Base-by-base conservation (phyloP, 2,113 vertebrate genomes). In the Aptenodytes patagonicus region DNA sequence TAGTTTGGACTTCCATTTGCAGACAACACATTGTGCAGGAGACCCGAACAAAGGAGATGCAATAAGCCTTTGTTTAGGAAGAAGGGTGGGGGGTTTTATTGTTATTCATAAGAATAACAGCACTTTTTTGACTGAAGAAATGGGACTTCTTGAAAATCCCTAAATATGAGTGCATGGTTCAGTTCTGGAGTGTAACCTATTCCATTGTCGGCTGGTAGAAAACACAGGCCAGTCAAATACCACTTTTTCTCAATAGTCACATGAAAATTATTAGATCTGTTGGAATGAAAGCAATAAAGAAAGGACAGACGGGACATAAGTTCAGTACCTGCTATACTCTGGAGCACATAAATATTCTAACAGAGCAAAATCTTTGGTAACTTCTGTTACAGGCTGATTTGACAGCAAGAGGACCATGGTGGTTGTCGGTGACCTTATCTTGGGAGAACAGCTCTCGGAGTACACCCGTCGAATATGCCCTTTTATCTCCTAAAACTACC, bases 161-260 rank as follows among this genome's bases (percentile, higher is more conserved):
- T 8, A 22, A 51, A 46, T 55, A 40, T 0, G 1, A 31, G 31
- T 1, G 4, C 2, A 0, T 6, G 20, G 68, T 36, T 80, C 46
- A 0, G 2, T 34, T 84, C 61, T 5, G 14, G n/a, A 29, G 26
- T 13, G 60, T 16, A 44, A 44, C 15, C 4, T 6, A 4, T 70
- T 51, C 70, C 18, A 4, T 6, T 66, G 69, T 17, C 49, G 38
- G 64, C 34, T 62, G 34, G 26, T 6, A 20, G 60, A 44, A 89
- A 76, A 29, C 25, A 28, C 20, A 42, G 42, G 6, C 12, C 17
- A 7, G 42, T 20, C 28, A n/a, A 69, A 86, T 6, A 20, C 22
- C 16, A 2, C 2, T 47, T 73, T 36, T 62, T 5, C 70, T 68
- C 34, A 44, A 29, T 7, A 82, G 34, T 9, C 52, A 15, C 44